phyloP scores from a whole-genome alignment of 2,797 vertebrate species.

The Squalus acanthias region DNA sequence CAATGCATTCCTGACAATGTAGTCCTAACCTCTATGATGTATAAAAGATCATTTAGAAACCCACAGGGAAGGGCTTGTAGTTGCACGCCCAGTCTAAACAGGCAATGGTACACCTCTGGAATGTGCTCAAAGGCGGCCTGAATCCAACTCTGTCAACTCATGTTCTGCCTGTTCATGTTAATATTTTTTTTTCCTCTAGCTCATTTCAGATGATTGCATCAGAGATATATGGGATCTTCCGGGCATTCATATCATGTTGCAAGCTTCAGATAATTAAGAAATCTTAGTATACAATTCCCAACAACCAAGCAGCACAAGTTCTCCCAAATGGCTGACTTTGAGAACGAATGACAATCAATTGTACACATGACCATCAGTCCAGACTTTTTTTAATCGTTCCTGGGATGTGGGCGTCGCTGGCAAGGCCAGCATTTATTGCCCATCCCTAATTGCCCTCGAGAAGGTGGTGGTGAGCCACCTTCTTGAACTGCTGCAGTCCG shows the following conservation, averaged over 20 bases:
- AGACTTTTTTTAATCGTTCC: too few relatives aligned
- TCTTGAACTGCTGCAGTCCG: too few relatives aligned
- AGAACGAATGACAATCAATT: not conserved
- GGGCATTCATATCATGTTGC: not conserved
- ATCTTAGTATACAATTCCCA: not conserved
- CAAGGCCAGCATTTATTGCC: too few relatives aligned
- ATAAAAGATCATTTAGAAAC: not conserved
- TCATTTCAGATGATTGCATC: not conserved
- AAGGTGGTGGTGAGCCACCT: too few relatives aligned
- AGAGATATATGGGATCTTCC: not conserved
- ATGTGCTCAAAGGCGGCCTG: not conserved
- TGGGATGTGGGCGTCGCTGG: too few relatives aligned
- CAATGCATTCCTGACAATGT: not conserved
- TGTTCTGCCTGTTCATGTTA: not conserved
- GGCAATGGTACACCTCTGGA: not conserved
- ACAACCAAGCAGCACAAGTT: not conserved
- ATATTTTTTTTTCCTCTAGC: not conserved
- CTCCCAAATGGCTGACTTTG: not conserved
- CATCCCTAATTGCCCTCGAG: too few relatives aligned
- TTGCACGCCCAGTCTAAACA: not conserved
- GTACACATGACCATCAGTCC: not conserved
- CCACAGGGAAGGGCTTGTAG: not conserved
- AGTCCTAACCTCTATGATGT: not conserved
- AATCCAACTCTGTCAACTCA: not conserved
- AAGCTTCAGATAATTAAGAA: not conserved